These are phyloP conservation scores for Cephus pulcher DNA, from an alignment of 2,888 invertebrate genomes.

Conservation along the genomic window DNA sequence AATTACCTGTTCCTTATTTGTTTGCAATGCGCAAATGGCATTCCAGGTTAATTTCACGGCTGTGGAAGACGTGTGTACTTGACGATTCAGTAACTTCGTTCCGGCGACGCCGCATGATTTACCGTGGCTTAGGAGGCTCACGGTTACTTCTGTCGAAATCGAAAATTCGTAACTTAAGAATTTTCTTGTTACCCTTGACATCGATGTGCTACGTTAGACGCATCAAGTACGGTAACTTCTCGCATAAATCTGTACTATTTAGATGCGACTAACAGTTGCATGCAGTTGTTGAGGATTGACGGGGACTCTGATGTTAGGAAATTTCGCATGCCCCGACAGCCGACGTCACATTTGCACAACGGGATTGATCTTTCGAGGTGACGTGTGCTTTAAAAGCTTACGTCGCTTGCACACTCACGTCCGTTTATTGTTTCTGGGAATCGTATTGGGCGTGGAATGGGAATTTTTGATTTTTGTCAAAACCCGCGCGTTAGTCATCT, in stretches of 20 bases:
- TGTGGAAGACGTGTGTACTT: slow-evolving; percentile 23
- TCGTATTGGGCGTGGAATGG: neutral
- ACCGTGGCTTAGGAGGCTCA: neutral
- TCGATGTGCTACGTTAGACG: neutral
- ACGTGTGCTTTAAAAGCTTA: neutral
- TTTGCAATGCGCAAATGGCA: neutral
- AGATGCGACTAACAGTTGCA: neutral
- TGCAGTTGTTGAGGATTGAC: neutral
- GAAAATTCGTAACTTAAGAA: neutral
- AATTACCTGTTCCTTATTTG: neutral
- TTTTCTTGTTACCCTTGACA: neutral
- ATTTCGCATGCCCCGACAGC: neutral
- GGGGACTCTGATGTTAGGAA: neutral
- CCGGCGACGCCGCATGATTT: slow-evolving; percentile 25
- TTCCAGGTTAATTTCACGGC: slow-evolving; percentile 24
- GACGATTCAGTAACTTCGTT: slow-evolving; percentile 35
- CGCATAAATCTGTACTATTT: neutral
- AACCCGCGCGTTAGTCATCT: neutral
- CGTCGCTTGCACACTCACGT: neutral
- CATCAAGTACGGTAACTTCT: neutral
- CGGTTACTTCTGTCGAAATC: neutral
- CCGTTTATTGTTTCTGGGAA: neutral
- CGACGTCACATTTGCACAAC: neutral
- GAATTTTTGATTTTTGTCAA: neutral
- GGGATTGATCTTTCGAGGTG: neutral